These are phyloP conservation scores for Cliona cf. orientalis DNA, from an alignment of 37 sponge, comb jelly and placozoan species.

Conservation along the genomic window DNA sequence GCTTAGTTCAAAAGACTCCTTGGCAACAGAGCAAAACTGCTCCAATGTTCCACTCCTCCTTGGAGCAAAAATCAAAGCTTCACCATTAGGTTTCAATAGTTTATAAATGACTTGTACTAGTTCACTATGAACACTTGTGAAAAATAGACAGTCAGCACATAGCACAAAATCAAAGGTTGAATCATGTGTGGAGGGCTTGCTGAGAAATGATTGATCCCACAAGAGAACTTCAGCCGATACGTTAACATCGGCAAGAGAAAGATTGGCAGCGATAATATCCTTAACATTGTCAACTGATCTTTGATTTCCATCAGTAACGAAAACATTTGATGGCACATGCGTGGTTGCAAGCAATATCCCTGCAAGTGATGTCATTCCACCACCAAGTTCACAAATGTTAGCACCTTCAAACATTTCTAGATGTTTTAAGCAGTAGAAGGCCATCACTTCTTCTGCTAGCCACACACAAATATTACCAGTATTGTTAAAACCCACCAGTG, in stretches of 20 bases:
- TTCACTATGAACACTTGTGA: conserved; percentile 33
- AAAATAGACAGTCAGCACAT: conserved; percentile 78
- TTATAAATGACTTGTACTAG: conserved; percentile 28
- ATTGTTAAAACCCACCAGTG: conserved; percentile 74
- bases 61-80: conserved; percentile 56
- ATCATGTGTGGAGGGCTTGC: not conserved
- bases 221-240: conserved; percentile 35
- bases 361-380: conserved; percentile 84
- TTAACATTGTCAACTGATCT: conserved; percentile 50
- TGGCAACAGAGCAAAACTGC: conserved; percentile 45
- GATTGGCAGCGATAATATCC: not conserved
- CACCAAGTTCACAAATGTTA: conserved; percentile 73
- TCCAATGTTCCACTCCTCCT: conserved; percentile 52
- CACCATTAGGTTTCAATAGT: conserved; percentile 49
- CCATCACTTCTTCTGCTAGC: conserved; percentile 84
- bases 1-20: conserved; percentile 20
- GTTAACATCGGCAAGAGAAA: not conserved
- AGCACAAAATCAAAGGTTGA: conserved; percentile 54
- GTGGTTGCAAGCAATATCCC: conserved; percentile 62
- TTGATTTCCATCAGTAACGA: conserved; percentile 72
- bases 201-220: conserved; percentile 43
- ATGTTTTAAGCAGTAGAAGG: conserved; percentile 63
- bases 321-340: conserved; percentile 32
- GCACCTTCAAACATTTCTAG: conserved; percentile 29
- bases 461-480: conserved; percentile 87